Evolutionary conservation across 2,888 invertebrate species (phyloP), one percentile per base, ranked within the genome.

Genomic region (Bimastos eiseni): DNA sequence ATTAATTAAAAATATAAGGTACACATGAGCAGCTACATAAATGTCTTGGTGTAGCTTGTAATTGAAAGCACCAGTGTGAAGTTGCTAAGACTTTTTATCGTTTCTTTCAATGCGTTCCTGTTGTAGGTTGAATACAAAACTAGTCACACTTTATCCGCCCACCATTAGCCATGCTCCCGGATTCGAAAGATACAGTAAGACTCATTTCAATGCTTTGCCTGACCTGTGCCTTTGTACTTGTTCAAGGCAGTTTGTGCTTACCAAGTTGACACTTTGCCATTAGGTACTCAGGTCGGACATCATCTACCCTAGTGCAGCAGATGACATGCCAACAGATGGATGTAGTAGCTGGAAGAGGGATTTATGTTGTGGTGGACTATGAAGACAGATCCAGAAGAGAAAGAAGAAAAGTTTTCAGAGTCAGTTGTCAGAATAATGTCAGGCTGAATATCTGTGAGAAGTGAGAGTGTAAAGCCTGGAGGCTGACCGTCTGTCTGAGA

Each of bases 111-210:
- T 90, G 33, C 30, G 0, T 70, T 70, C 83, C n/a, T 88, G 70
- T 37, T 37, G 24, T 30, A 90, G 90, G 34, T 33, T 70, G 49
- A 49, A 90, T 37, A 70, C 55, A 44, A 90, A 90, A 34, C 33
- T 90, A 33, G 37, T 70, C 34, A 49, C 33, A 30, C 90, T 90
- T 49, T 90, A 90, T 34, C 36, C 90, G 30, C 90, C 90, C 44
- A 33, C 84, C 37, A 41, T 90, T 36, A 83, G 83, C 33, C 90
- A 90, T n/a, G 84, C 34, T 33, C 33, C 83, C 15, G 83, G 37
- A 36, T 90, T 83, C 33, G 84, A 90, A 49, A 33, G 84, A 37
- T 90, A 90, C 86, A 34, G 90, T 90, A 83, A 84, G 83, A n/a
- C 70, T 55, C 34, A 33, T 84, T 19, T n/a, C n/a, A n/a, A n/a